A percentile compares a stretch with the other conserved stretches of the same genome.
These are phyloP conservation scores for Phrynocephalus forsythii DNA, from an alignment of 2,797 vertebrate species.

Conservation along the genomic window DNA sequence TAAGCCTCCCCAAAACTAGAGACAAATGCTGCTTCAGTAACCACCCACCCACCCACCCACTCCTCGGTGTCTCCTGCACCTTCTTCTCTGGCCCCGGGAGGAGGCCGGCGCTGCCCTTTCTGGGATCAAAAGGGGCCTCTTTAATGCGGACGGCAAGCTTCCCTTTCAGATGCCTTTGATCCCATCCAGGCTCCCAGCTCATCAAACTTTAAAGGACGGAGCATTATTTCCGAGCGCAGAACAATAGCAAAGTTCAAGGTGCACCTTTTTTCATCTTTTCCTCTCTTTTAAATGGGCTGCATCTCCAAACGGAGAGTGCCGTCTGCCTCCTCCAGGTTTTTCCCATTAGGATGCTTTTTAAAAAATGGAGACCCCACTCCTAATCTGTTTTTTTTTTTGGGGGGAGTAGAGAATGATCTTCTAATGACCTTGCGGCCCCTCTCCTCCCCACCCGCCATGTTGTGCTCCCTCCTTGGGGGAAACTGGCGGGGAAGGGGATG, in stretches of 20 bases:
- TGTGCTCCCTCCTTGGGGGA: neutral
- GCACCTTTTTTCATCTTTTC: conserved; percentile 7
- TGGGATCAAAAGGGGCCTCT: neutral
- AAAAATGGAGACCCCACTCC: neutral
- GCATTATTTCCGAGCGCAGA: conserved; percentile 36
- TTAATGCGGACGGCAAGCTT: neutral
- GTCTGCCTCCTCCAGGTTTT: conserved; percentile 50
- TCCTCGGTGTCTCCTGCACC: too few species aligned
- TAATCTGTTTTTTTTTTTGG: neutral
- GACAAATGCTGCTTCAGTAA: too few species aligned
- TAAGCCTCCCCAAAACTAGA: too few species aligned
- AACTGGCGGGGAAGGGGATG: conserved; percentile 18
- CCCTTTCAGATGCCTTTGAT: conserved; percentile 34
- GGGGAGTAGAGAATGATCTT: conserved; percentile 30
- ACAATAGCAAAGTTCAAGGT: conserved; percentile 51
- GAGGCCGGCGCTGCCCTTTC: neutral
- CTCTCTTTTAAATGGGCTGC: conserved; percentile 29
- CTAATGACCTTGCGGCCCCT: conserved; percentile 38
- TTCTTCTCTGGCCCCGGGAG: neutral
- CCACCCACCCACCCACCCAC: too few species aligned
- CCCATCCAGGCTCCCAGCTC: conserved; percentile 33
- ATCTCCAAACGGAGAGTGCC: conserved; percentile 41
- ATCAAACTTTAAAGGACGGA: conserved; percentile 51
- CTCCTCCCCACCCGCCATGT: neutral
- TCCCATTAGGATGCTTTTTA: conserved; percentile 46